Conservation (phyloP, 2,888 invertebrate species). For the Apotomis betuletana region DNA sequence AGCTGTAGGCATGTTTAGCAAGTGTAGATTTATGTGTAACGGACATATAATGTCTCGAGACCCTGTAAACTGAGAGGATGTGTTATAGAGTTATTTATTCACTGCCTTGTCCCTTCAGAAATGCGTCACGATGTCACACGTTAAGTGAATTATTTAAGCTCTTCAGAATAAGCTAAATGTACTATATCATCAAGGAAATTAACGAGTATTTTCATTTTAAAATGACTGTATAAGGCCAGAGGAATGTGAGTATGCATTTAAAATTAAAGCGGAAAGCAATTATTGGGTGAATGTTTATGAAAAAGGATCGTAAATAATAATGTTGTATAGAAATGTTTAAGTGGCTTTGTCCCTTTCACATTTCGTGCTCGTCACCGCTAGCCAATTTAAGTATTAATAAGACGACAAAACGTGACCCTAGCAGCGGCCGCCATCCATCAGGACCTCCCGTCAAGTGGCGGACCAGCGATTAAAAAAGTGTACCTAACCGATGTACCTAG, state of each 20-base stretch:
- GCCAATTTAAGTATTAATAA: constrained; percentile 83
- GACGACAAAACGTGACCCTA: constrained; percentile 82
- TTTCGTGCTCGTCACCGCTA: constrained; percentile 75
- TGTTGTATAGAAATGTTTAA: constrained; percentile 38
- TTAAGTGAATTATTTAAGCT: constrained; percentile 34
- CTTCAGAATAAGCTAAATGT: constrained; percentile 28
- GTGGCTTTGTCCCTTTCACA: constrained; percentile 48
- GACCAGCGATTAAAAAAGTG: constrained; percentile 78
- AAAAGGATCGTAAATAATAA: constrained; percentile 31
- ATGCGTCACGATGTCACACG: constrained; percentile 26
- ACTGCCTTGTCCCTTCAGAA: constrained; percentile 39
- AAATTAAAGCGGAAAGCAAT: not conserved
- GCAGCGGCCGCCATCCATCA: constrained; percentile 76
- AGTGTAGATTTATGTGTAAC: constrained; percentile 45
- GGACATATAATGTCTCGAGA: constrained; percentile 52
- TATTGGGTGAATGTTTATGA: constrained; percentile 35
- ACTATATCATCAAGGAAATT: not conserved
- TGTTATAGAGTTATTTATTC: constrained; percentile 50
- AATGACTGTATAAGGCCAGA: no score
- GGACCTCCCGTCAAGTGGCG: constrained; percentile 76
- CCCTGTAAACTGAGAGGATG: constrained; percentile 57
- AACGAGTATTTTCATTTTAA: not conserved
- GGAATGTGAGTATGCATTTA: not conserved
- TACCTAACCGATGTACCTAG: constrained; percentile 68
- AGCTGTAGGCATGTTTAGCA: constrained; percentile 39